These are phyloP conservation scores for Xiphorhynchus elegans DNA, from an alignment of 2,113 vertebrate species.

Conservation along the genomic window DNA sequence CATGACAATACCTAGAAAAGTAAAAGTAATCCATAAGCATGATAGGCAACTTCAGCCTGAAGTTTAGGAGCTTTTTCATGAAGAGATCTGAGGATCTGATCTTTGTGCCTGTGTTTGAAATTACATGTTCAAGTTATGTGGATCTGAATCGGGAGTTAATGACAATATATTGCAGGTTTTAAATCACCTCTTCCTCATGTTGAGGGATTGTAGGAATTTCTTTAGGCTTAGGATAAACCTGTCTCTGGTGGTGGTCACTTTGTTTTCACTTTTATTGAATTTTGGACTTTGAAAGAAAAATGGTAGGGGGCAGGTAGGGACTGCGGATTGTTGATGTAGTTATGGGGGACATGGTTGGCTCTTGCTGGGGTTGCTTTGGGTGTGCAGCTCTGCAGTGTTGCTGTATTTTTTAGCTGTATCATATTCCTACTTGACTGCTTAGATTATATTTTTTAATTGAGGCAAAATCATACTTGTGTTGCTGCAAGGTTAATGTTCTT, in stretches of 20 bases:
- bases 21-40: neutral
- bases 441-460: neutral
- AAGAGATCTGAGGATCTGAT: neutral
- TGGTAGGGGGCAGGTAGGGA: neutral
- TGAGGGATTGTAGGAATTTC: neutral
- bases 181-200: neutral
- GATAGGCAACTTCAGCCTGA: neutral
- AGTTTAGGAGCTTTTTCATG: neutral
- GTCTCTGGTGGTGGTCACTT: neutral
- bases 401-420: neutral
- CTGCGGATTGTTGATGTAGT: neutral
- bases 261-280: neutral
- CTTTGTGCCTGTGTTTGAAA: neutral
- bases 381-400: accelerated
- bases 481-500: neutral
- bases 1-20: neutral
- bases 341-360: neutral
- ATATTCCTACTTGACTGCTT: neutral
- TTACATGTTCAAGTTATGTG: accelerated
- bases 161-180: neutral
- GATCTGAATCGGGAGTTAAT: neutral
- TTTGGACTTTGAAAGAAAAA: neutral
- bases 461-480: neutral
- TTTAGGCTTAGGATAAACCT: neutral
- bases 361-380: neutral